phyloP scores from a whole-genome alignment of 2,888 invertebrate genomes.

The Cataglyphis livida region DNA sequence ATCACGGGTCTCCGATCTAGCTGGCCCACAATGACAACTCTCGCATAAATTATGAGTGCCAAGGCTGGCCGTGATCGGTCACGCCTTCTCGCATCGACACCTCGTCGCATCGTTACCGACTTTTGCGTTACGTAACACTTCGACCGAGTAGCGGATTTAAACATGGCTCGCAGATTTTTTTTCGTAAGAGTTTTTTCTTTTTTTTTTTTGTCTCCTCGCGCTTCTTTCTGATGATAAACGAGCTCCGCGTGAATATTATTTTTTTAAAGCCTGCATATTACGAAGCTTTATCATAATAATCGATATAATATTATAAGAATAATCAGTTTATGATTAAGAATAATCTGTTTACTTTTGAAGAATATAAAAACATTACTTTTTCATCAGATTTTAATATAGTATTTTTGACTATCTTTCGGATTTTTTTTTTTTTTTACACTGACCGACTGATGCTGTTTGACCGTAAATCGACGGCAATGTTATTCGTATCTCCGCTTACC shows the following conservation, averaged over 20 bases:
- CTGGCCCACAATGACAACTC: slow-evolving; percentile 76
- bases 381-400: not conserved
- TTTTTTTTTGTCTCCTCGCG: not conserved
- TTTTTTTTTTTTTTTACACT: not conserved
- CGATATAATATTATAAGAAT: not conserved
- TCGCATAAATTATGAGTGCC: slow-evolving; percentile 78
- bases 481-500: slow-evolving; percentile 71
- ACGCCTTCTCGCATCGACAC: slow-evolving; percentile 63
- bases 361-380: not conserved
- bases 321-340: not conserved
- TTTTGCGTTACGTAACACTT: slow-evolving; percentile 65
- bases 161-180: slow-evolving; percentile 3
- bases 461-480: not conserved
- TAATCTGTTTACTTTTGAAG: not conserved
- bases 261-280: not conserved
- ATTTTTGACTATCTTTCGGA: not conserved
- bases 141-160: not conserved
- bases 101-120: slow-evolving; percentile 2
- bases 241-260: not conserved
- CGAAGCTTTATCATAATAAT: not conserved
- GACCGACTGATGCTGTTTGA: not conserved
- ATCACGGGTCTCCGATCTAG: slow-evolving; percentile 47
- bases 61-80: slow-evolving; percentile 73
- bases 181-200: not conserved
- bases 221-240: not conserved